Base-by-base conservation (phyloP, 2,113 vertebrate species). In the Ammodytes dubius region DNA sequence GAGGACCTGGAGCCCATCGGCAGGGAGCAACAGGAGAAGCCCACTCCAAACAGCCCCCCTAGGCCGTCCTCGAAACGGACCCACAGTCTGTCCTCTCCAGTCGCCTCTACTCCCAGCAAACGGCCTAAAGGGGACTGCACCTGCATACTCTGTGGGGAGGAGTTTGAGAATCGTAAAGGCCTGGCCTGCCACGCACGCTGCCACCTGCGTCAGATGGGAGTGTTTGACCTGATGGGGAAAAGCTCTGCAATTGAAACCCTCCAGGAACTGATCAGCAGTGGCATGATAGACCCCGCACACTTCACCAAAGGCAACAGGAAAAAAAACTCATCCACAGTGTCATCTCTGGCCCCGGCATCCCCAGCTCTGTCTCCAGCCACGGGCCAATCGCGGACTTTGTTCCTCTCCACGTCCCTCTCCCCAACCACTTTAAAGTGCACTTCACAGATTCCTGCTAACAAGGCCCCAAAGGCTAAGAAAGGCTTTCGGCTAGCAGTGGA, bases 161-260 rank as follows among this genome's bases (percentile, higher is more conserved):
- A 82, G 66, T 96, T 96, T 88, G 95, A 95, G 89, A 96, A 94
- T 77, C 94, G 92, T 4, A 96, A 95, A 89, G 95, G 95, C 49
- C 85, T 96, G 82, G 94, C 91, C 40, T 94, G 95, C 80, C 96
- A 96, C 7, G 90, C 94, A 0, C 95, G 96, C 43, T 95, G 89
- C 57, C 96, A 96, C 81, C 90, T 96, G 73, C 93, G 95, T 4
- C 95, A 96, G 79, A 89, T 96, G 0, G 96, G 96, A 14, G 77
- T 96, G 74, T 93, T 88, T 0, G 94, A 96, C 79, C 89, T 95
- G 72, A 79, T 93, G 27, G 95, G 95, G n/a, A 95, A 95, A 42
- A 91, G 80, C 69, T 95, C 95, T 0, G 94, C 95, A 0, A 94
- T 95, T 3, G 94, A 94, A 9, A 92, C 95, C 0, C 49, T 96